Evolutionary conservation across 2,797 vertebrate species (phyloP), one percentile per base, ranked within the genome.

Genomic region (Adelosebastes latens): DNA sequence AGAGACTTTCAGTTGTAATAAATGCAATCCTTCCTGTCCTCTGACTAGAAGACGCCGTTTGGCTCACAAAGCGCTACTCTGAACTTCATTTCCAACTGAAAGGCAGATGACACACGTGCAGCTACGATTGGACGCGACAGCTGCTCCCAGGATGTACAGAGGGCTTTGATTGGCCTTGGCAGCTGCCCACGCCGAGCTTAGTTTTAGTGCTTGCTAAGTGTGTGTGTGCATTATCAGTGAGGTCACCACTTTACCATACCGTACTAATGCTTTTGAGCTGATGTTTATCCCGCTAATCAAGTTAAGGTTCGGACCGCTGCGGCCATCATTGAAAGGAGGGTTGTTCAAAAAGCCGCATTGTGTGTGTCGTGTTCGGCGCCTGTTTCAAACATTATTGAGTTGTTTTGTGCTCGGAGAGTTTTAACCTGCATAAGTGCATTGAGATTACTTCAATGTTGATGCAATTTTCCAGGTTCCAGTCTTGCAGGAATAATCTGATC

Each of bases 141-240:
- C 94, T 95, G 93, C 88, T 89, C 84, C 75, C 82, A 89, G 90
- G 86, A 94, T 91, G 91, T 89, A 94, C 90, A 89, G 91, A 85
- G 92, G 84, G 79, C 93, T 93, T 93, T 94, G 93, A 94, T 93
- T 95, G 94, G 93, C 92, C 89, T 93, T 94, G 93, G 93, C 94
- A 95, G 94, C 94, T 95, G 92, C 91, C 92, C 91, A 92, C 75
- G 84, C 85, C 8, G 11, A 74, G 88, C 88, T 94, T 88, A 88
- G 89, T 91, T 92, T 93, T 92, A 93, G 87, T 88, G 90, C 90
- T 93, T 88, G 91, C 87, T 92, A 92, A 93, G 89, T 90, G 89
- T 91, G 90, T 86, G 87, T 87, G 79, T 86, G 91, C 87, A 83
- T 91, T 92, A 92, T 94, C 91, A 90, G 91, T 92, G 91, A 93